Conservation (phyloP, 2,888 invertebrate species). For the Diloba caeruleocephala region DNA sequence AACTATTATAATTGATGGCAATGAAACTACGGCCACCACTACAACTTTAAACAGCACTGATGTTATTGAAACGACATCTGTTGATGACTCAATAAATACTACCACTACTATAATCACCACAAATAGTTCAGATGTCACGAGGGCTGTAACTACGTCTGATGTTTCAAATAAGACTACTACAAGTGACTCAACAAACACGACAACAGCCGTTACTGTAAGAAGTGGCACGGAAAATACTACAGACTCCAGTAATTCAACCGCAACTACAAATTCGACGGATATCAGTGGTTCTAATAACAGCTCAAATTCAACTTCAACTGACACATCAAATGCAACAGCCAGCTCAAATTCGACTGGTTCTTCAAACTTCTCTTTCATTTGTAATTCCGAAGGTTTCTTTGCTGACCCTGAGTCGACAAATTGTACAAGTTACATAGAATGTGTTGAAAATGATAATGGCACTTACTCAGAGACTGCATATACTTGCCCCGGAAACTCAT, state of each 20-base stretch:
- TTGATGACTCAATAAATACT: conserved; percentile 22
- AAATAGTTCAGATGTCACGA: conserved; percentile 32
- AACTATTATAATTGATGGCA: conserved; percentile 31
- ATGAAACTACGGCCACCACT: conserved; percentile 28
- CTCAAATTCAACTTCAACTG: not conserved
- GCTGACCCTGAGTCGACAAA: conserved; percentile 21
- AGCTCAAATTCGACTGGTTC: conserved; percentile 6
- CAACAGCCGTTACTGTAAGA: conserved; percentile 9
- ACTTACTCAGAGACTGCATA: conserved; percentile 17
- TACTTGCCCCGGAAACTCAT: conserved; percentile 31
- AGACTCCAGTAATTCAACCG: not conserved
- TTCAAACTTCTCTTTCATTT: conserved; percentile 12
- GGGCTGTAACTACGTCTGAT: conserved; percentile 7
- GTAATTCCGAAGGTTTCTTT: conserved; percentile 26
- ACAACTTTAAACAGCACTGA: conserved; percentile 46
- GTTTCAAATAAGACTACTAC: conserved; percentile 28
- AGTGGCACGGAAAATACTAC: conserved; percentile 4
- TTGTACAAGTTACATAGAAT: conserved; percentile 35
- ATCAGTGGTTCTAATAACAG: conserved; percentile 1
- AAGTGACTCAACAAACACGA: conserved; percentile 30
- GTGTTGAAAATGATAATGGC: conserved; percentile 21
- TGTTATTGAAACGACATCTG: conserved; percentile 38
- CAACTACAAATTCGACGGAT: conserved; percentile 4
- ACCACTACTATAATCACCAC: conserved; percentile 5
- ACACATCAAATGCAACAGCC: not conserved